These are phyloP conservation scores for Anser brachyrhynchus DNA, from an alignment of 2,113 vertebrate genomes.

Conservation along the genomic window DNA sequence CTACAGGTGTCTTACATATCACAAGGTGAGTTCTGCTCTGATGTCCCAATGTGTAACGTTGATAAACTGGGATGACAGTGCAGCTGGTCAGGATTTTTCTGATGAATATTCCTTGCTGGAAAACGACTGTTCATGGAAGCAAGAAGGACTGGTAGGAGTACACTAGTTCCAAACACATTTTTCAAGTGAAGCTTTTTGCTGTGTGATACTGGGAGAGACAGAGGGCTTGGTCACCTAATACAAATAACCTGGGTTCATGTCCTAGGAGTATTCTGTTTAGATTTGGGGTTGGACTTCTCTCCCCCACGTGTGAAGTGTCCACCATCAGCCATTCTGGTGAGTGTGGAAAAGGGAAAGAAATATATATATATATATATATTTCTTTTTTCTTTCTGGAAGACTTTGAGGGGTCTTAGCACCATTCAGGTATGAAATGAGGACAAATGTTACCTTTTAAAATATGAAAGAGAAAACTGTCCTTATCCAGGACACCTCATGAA, in stretches of 20 bases:
- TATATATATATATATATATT: fast-evolving
- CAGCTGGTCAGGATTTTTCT: neutral
- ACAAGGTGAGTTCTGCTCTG: neutral
- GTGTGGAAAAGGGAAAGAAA: neutral
- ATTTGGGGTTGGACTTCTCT: neutral
- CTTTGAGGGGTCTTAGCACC: neutral
- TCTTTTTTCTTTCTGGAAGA: neutral
- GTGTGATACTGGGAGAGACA: neutral
- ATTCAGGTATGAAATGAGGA: neutral
- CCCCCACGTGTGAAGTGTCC: neutral
- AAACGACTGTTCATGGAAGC: neutral
- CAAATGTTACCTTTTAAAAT: neutral
- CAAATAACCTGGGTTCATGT: neutral
- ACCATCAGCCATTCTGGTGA: neutral
- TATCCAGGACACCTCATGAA: neutral
- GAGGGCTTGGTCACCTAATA: neutral
- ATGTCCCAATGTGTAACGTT: neutral
- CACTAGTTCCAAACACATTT: neutral
- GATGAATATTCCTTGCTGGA: neutral
- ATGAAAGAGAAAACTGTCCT: neutral
- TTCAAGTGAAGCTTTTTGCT: neutral
- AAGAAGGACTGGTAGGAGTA: neutral
- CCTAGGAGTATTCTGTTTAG: neutral
- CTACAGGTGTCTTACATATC: neutral
- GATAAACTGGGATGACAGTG: neutral